Base-by-base conservation (phyloP, 2,888 invertebrate species). In the Agriopis leucophaearia region DNA sequence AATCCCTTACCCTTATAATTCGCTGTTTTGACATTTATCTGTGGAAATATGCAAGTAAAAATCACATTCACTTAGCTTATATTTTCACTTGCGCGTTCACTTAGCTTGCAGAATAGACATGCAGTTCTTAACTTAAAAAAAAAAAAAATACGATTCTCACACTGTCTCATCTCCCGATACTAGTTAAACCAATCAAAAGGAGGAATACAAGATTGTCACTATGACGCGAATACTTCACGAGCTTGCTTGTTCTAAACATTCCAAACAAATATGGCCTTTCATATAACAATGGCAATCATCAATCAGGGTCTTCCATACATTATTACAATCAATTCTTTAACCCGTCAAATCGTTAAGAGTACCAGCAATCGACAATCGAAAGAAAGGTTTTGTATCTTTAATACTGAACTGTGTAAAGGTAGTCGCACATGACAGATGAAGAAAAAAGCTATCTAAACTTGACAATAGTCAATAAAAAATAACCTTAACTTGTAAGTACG, bases 261-360 rank as follows among this genome's bases (percentile, higher is more conserved):
- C 57, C 64, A 64, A 60, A 60, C 60, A 60, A 60, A 69, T 50
- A 60, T 6, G 47, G 44, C 27, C 63, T 66, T 35, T 27, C 36
- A 36, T 47, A 56, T 16, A 71, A 69, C 68, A 73, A 73, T 73
- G 63, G 54, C 16, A 62, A 61, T 64, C 73, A 69, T 72, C 69
- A 70, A 74, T 70, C 69, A 70, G 67, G 60, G 58, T 56, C 52
- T 60, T 47, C 62, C 42, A 47, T 56, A 48, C 60, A 50, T 58
- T 64, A 67, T 63, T 67, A 72, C 73, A 70, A 74, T 74, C 68
- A 69, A 70, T 71, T 71, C 66, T 69, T 73, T 70, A 64, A 69
- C 60, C 71, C 66, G 66, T 74, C 66, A 60, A 72, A 60, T 64
- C 60, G 66, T 74, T 69, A 71, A 72, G 63, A 68, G 67, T 67